A percentile compares a stretch with the other conserved stretches of the same genome.
phyloP scores from a whole-genome alignment of 2,113 vertebrate species.

The Macrotis lagotis region DNA sequence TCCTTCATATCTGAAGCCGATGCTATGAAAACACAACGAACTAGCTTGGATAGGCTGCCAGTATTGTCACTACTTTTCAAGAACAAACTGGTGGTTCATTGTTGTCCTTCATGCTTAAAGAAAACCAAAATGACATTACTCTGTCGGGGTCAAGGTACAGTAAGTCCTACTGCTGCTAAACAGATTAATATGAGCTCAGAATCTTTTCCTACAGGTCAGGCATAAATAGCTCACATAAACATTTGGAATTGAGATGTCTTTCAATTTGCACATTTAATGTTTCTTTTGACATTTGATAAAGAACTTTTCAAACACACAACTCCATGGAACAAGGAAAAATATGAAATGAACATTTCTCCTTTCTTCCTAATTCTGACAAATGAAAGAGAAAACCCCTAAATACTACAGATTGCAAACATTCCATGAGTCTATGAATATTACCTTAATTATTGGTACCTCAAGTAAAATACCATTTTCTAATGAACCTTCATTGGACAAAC shows the following conservation, averaged over 20 bases:
- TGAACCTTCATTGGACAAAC: not conserved
- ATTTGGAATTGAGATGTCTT: not conserved
- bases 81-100: not conserved
- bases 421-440: not conserved
- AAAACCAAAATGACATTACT: not conserved
- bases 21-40: not conserved
- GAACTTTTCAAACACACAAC: not conserved
- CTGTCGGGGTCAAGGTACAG: no score
- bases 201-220: not conserved
- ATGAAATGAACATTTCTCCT: no score
- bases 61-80: not conserved
- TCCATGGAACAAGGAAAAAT: not conserved
- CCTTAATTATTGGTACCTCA: not conserved
- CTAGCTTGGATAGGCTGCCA: not conserved
- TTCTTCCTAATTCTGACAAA: not conserved
- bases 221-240: not conserved
- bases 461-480: not conserved
- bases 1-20: not conserved
- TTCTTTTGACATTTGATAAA: not conserved
- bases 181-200: not conserved
- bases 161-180: not conserved
- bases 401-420: not conserved
- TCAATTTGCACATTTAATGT: not conserved
- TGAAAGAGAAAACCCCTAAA: not conserved
- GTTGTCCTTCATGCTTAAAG: not conserved